Base-by-base conservation (phyloP, 2,888 invertebrate species). In the Noctua pronuba region DNA sequence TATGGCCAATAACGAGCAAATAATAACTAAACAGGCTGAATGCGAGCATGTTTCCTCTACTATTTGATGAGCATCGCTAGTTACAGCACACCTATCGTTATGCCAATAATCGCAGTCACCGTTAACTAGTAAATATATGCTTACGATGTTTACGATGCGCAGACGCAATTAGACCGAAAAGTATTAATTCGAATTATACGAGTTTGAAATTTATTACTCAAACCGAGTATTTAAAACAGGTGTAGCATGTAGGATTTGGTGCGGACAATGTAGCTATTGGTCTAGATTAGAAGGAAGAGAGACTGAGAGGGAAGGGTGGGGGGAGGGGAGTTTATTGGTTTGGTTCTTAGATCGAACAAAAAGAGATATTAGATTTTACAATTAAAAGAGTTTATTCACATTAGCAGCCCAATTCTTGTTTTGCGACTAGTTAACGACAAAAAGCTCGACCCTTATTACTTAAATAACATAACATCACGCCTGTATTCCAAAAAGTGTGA, bases 91-190 rank as follows among this genome's bases (percentile, higher is more conserved):
- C 64, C 74, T 77, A 82, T 87, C 72, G 82, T 75, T 82, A 84
- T 79, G 86, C 80, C 80, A 86, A 88, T 88, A 86, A 86, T 88
- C 80, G 82, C 82, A 75, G 72, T 77, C 74, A 81, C 88, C 88
- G 88, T 88, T 88, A 88, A 77, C 86, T 74, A 71, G 84, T 82
- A 82, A 86, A 85, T 80, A 82, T 70, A 84, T 80, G 85, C 80
- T 86, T 82, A 79, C 83, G 68, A 73, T 74, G 68, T 85, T 81
- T 85, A 84, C 80, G 81, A 83, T 76, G 69, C 79, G 62, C 77
- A 80, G 75, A 49, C 82, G 79, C 83, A 90, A 90, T 88, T 86
- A 86, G 89, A 91, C 86, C 88, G 89, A 88, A 89, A 87, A 89
- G 81, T 88, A 88, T 87, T 87, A 74, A 85, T 88, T 90, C 86